Percentiles rank a stretch among this genome's conserved stretches.
Evolutionary conservation across 2,113 vertebrate species (phyloP).

Genomic region (Neopipo cinnamomea): DNA sequence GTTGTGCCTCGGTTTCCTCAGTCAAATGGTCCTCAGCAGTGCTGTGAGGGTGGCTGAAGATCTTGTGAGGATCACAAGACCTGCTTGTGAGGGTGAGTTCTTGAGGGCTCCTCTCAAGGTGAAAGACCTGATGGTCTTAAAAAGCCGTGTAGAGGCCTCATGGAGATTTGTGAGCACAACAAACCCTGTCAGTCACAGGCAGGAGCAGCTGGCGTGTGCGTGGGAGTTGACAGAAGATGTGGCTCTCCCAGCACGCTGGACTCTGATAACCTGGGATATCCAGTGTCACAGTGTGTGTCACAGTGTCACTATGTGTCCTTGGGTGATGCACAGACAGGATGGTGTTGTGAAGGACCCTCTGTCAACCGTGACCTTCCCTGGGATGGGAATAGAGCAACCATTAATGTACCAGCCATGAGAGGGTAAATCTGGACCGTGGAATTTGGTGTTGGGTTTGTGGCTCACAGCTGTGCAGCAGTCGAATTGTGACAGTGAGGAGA

Average conservation of each 20-base stretch:
- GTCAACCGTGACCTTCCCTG: neutral
- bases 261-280: neutral
- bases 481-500: neutral
- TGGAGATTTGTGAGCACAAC: neutral
- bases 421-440: neutral
- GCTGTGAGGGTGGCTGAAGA: neutral
- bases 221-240: neutral
- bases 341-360: neutral
- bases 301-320: neutral
- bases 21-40: no score
- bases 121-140: neutral
- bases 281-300: neutral
- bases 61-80: neutral
- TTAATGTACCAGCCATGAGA: neutral
- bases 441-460: neutral
- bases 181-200: neutral
- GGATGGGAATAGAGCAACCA: neutral
- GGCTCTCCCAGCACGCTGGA: slow-evolving; percentile 17
- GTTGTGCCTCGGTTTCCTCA: neutral
- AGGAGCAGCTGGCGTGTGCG: slow-evolving; percentile 29
- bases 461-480: neutral
- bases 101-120: neutral
- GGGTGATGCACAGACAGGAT: neutral
- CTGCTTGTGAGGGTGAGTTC: neutral
- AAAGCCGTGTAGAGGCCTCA: neutral